Base-by-base conservation (phyloP, 2,888 invertebrate species). In the Spodoptera exigua region DNA sequence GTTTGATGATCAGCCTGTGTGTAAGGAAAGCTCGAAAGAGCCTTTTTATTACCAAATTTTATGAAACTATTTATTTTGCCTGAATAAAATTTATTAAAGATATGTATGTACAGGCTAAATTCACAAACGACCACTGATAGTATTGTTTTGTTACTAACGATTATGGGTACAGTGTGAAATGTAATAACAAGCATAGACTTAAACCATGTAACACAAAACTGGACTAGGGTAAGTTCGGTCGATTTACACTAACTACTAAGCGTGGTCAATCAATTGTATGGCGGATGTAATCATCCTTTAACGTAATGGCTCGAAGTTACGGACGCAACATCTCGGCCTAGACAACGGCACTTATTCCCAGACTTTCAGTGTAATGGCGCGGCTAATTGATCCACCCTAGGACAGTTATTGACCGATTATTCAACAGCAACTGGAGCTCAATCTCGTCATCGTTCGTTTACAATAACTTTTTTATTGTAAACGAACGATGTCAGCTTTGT, bases 301-400 rank as follows among this genome's bases (percentile, higher is more conserved):
- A 81, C 70, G 80, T 88, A 90, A 91, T 86, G 87, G 78, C 80
- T 78, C 66, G 65, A 79, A 76, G 74, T 85, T 84, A 85, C 78
- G 76, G 82, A 80, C 79, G 71, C 71, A 80, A 78, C 79, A 81
- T 84, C 84, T 79, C 75, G 72, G 79, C 69, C 80, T 83, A 85
- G 86, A 85, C 82, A 82, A 77, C 72, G 82, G 78, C 84, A 86
- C 84, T 91, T 87, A 89, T 76, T 78, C 64, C 81, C 91, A 91
- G 89, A 82, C 84, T 83, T 83, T 81, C 77, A 80, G 88, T 81
- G 85, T 84, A 92, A 90, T 91, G 87, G 80, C 46, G 82, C 85
- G 85, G 75, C 76, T 84, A 87, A 84, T 82, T 83, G 83, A 85
- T 78, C 81, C 81, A 78, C 67, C 65, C 68, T 64, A 61, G 72